Evolutionary conservation across 2,797 vertebrate genomes (phyloP).

Genomic region (Gadopsis bispinosus): DNA sequence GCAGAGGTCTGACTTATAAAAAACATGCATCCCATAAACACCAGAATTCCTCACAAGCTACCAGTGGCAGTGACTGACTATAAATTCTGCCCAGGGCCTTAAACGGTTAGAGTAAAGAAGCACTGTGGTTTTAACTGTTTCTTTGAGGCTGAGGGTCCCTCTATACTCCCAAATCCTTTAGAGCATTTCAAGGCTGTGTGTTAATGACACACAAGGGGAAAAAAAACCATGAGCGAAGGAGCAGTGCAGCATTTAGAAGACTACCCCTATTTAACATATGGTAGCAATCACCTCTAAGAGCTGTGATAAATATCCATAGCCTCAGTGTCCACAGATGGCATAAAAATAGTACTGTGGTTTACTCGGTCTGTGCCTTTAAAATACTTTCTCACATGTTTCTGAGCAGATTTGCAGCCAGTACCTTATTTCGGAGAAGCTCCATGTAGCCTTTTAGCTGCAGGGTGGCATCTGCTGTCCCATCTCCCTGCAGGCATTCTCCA

Average conservation of each 20-base stretch:
- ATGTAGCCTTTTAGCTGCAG: conserved; percentile 88
- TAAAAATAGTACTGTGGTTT: conserved; percentile 55
- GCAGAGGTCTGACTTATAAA: conserved; percentile 14
- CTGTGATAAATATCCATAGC: conserved; percentile 50
- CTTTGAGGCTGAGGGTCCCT: conserved; percentile 49
- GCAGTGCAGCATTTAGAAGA: conserved; percentile 24
- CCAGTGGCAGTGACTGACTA: conserved; percentile 20
- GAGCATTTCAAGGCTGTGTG: conserved; percentile 23
- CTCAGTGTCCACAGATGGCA: conserved; percentile 38
- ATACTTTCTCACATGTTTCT: conserved; percentile 20
- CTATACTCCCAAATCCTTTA: conserved; percentile 17
- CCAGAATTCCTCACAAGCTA: conserved; percentile 36
- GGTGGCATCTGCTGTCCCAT: conserved; percentile 77
- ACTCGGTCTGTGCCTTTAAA: conserved; percentile 2
- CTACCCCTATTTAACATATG: conserved; percentile 59
- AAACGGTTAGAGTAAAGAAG: conserved; percentile 33
- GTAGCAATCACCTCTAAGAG: conserved; percentile 57
- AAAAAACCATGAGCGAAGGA: conserved; percentile 8
- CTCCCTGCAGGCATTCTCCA: conserved; percentile 78
- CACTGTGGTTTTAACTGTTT: conserved; percentile 38
- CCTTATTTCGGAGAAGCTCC: conserved; percentile 90
- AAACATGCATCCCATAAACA: conserved; percentile 38
- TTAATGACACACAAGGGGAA: conserved; percentile 37
- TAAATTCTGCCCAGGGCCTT: conserved; percentile 40
- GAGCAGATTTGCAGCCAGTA: conserved; percentile 59